Evolutionary conservation across 1,140 invertebrate genomes (phyloP), one percentile per base, ranked within the genome.

Genomic region (Nomia melanderi): DNA sequence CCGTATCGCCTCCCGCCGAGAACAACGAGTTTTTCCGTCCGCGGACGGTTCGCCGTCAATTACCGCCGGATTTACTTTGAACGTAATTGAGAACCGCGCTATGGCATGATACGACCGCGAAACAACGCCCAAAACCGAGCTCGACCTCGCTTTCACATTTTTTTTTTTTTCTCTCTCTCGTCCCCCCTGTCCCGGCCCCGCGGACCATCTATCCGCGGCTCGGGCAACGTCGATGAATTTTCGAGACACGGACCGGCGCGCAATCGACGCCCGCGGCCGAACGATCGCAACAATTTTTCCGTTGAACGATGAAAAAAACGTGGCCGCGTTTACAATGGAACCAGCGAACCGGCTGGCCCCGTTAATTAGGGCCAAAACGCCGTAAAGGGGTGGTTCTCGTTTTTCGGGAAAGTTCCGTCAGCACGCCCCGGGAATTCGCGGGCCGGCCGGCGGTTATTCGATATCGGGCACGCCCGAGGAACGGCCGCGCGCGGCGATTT

Each of bases 11-110:
- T 44, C 25, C 29, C 33, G 47, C 2, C 41, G 75, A 69, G 75
- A 73, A 27, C 53, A 62, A 44, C 54, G 53, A 39, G 41, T 60
- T 69, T 79, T 79, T 62, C 63, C 57, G 23, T 12, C 14, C 47
- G 71, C 44, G 41, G 12, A 2, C 54, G 44, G 12, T 54, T 33
- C 39, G 12, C 2, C 33, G 63, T 67, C 79, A 64, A 65, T 78
- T 62, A 78, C 53, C n/a, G 57, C 17, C 36, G 59, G 67, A 81
- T 62, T 82, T 73, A 81, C 29, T 56, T 64, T 53, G 47, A 63
- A 47, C 47, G 56, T 60, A 57, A 82, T 73, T 44, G 44, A 53
- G 23, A 77, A 36, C 66, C 63, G 6, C 9, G 50, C 31, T 50
- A 11, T 17, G 39, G 56, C 33, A 70, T 67, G 62, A 74, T 74